These are phyloP conservation scores for Gorsachius magnificus DNA, from an alignment of 2,797 vertebrate species.

Conservation along the genomic window DNA sequence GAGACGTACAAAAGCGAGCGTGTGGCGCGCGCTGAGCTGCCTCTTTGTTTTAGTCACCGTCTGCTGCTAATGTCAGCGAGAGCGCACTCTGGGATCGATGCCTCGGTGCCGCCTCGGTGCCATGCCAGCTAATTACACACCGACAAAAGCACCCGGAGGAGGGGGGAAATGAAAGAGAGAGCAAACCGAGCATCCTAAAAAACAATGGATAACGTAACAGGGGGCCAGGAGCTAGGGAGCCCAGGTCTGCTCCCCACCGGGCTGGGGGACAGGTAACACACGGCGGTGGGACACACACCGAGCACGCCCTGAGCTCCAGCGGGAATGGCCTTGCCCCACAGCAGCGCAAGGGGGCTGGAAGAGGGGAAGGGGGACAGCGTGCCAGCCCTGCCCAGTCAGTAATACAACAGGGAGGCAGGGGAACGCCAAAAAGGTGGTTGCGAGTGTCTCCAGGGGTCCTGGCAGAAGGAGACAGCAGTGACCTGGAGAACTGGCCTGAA, in stretches of 20 bases:
- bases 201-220: accelerated
- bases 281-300: accelerated
- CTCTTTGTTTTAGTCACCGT: slow-evolving; percentile 34
- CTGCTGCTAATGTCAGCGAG: neutral
- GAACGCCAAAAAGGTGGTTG: neutral
- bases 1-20: neutral
- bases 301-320: neutral
- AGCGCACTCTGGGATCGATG: neutral
- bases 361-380: neutral
- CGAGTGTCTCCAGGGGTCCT: neutral
- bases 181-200: neutral
- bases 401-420: neutral
- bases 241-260: accelerated
- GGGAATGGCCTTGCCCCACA: neutral
- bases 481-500: neutral
- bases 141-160: neutral
- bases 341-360: neutral
- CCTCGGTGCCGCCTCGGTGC: neutral
- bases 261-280: accelerated
- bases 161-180: neutral
- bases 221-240: neutral
- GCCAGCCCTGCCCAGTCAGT: neutral
- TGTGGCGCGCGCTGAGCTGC: neutral
- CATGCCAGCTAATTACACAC: neutral
- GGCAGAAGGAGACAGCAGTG: neutral